Evolutionary conservation across 2,888 invertebrate species (phyloP).

Genomic region (Cryptosula pallasiana): DNA sequence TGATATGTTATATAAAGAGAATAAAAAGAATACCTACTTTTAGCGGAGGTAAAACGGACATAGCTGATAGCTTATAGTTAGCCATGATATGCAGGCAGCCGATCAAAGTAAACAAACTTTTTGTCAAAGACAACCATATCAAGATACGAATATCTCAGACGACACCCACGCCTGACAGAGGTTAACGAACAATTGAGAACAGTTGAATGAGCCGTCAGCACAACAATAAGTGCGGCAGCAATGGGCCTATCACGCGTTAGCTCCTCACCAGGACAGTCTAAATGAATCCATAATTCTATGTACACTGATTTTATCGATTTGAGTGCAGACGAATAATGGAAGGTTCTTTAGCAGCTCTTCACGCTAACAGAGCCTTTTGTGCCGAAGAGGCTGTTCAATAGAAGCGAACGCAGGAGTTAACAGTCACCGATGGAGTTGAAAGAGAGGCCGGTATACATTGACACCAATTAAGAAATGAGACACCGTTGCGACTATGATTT

Average conservation of each 20-base stretch:
- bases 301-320: constrained; percentile 23
- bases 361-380: background rate
- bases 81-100: background rate
- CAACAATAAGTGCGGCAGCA: no score
- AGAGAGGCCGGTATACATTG: background rate
- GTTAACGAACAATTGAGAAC: no score
- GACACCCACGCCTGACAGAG: no score
- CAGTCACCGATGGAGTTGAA: constrained; percentile 7
- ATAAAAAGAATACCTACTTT: background rate
- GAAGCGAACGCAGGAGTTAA: constrained; percentile 4
- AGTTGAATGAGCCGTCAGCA: no score
- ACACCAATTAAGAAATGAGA: constrained; percentile 15
- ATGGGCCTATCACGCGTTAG: no score
- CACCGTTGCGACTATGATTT: background rate
- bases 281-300: constrained; percentile 1
- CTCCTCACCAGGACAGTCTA: background rate
- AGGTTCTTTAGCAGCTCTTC: background rate
- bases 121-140: no score
- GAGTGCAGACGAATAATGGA: background rate
- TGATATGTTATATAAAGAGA: no score
- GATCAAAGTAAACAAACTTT: no score
- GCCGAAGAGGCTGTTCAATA: background rate
- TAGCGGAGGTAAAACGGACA: constrained; percentile 13
- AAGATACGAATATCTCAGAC: no score
- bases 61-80: constrained; percentile 14